A percentile compares a stretch with the other conserved stretches of the same genome.
These are phyloP conservation scores for Drosophila rhopaloa DNA, from an alignment of 1,140 invertebrate species.

Conservation along the genomic window DNA sequence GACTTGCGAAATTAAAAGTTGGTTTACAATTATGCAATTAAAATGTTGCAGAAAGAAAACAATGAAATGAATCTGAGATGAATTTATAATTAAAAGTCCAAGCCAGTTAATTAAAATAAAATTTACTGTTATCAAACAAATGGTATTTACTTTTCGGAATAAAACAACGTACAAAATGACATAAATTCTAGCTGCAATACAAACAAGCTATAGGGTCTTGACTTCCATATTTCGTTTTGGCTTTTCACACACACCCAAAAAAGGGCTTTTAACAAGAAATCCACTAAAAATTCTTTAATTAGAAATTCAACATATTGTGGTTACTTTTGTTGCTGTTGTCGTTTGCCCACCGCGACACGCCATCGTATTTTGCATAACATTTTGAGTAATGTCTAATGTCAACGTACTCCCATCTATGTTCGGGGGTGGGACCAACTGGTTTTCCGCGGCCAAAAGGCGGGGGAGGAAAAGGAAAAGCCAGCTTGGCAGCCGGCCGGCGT, in stretches of 20 bases:
- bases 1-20: too few species aligned
- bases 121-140: background rate
- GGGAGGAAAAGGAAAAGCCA: slow-evolving; percentile 13
- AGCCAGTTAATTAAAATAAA: background rate
- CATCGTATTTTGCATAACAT: slow-evolving; percentile 75
- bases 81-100: too few species aligned
- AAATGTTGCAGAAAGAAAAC: too few species aligned
- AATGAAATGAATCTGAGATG: too few species aligned
- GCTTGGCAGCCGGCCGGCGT: slow-evolving; percentile 48
- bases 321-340: slow-evolving; percentile 31
- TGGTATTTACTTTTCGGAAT: too few species aligned
- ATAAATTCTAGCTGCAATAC: background rate
- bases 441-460: slow-evolving; percentile 7
- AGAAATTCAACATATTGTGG: slow-evolving; percentile 50
- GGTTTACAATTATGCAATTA: too few species aligned
- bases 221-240: background rate
- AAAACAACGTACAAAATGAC: too few species aligned
- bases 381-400: slow-evolving; percentile 82
- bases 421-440: slow-evolving; percentile 30
- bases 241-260: slow-evolving; percentile 1
- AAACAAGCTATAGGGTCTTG: background rate
- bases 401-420: slow-evolving; percentile 63
- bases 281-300: slow-evolving; percentile 55
- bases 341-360: slow-evolving; percentile 46
- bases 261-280: background rate